Base-by-base conservation (phyloP, 2,113 vertebrate species). In the Mesocricetus auratus region DNA sequence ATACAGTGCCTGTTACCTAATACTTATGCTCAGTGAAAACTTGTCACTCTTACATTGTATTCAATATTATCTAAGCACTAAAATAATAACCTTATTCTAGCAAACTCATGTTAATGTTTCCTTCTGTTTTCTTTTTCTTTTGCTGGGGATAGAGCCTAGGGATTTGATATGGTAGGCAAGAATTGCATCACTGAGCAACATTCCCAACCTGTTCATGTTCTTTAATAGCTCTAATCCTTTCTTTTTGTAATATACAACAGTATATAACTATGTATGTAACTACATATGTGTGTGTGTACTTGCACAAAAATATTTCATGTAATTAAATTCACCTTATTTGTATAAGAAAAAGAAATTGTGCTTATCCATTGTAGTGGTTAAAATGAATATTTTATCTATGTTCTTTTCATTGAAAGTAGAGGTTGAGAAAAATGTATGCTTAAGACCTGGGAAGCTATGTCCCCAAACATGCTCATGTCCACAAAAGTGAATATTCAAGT, bases 381-480 rank as follows among this genome's bases (percentile, higher is more conserved):
- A 45, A 73, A 62, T 50, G 3, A 89, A 69, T 89, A 31, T 69
- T 45, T 64, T 96, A 78, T n/a, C 5, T 66, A 85, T 62, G 39
- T 74, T 85, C 3, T 94, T n/a, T 78, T 21, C 39, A 90, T 83
- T 33, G 45, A 79, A 94, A 94, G 31, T 47, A 82, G 31, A 78
- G 21, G 85, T 53, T 11, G 33, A n/a, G 12, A 83, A 90, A 71
- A 47, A 8, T 47, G 0, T 50, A 42, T 50, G 9, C 81, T 74
- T 22, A 73, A 93, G 7, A 24, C 47, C 5, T 89, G 6, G 31
- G 50, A 92, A n/a, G 6, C 42, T 88, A 71, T 39, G 11, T 33
- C 53, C 33, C 33, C 16, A 92, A 42, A 91, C 71, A 85, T 45
- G 64, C 58, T 17, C 45, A 39, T 53, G 13, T 56, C 15, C 68